Conservation (phyloP, 2,888 invertebrate species). For the Oasisia sp. region DNA sequence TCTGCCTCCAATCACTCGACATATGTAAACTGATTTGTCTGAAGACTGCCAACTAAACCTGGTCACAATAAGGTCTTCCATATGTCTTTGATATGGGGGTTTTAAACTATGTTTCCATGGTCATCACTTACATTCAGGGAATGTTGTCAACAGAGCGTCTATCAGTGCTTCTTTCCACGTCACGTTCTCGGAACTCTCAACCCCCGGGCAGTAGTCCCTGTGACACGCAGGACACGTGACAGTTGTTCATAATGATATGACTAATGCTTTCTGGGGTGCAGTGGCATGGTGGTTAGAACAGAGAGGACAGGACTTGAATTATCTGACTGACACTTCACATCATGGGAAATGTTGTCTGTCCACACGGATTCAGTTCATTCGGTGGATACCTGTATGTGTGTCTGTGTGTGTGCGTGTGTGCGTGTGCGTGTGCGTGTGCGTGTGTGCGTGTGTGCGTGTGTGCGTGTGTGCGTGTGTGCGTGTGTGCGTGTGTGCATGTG, state of each 20-base stretch:
- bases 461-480: too few species aligned
- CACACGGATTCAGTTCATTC: too few species aligned
- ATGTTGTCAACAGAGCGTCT: slow-evolving; percentile 11
- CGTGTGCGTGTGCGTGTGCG: too few species aligned
- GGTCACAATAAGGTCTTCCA: slow-evolving; percentile 13
- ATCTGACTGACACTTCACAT: too few species aligned
- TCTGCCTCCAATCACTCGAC: neutral
- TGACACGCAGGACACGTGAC: neutral
- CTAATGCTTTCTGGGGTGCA: too few species aligned
- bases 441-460: too few species aligned
- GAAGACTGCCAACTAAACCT: neutral
- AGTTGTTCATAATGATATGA: neutral
- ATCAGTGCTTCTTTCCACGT: slow-evolving; percentile 25
- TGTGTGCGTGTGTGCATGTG: too few species aligned
- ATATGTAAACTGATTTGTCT: slow-evolving; percentile 28
- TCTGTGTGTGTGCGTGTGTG: too few species aligned
- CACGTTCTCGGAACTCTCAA: slow-evolving; percentile 18
- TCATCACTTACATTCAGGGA: slow-evolving; percentile 25
- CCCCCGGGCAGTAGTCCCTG: slow-evolving; percentile 31
- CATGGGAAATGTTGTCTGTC: too few species aligned
- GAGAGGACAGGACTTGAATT: too few species aligned
- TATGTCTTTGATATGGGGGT: neutral
- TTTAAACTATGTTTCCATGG: neutral
- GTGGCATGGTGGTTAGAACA: too few species aligned
- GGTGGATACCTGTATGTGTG: too few species aligned